Evolutionary conservation across 35 echinoderm and acorn worm species (phyloP), one percentile per base, ranked within the genome.

Genomic region (Chiridota heheva): DNA sequence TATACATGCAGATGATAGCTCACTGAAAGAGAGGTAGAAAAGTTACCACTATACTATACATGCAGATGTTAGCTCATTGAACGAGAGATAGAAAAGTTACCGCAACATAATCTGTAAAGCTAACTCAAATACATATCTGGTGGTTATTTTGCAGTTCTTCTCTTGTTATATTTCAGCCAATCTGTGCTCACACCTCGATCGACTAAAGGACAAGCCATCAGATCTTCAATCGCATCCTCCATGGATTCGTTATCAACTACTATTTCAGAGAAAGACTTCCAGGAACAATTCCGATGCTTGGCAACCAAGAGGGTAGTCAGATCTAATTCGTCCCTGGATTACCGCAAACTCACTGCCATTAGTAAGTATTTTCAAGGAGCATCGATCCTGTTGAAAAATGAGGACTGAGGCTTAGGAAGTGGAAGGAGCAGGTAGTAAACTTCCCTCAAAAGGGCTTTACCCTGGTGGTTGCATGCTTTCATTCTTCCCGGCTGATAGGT

Each of bases 251-350:
- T 85, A n/a, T 65, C 82, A 24, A 96, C 92, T 3, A 96, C 92
- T 8, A 46, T 87, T 10, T 96, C 92, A 25, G 92, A 96, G 66
- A 65, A 71, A 38, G 87, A 96, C 41, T 96, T 90, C 44, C 72
- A 85, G 63, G 55, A 55, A 43, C 76, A 96, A 58, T 84, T 66
- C 71, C 60, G 63, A 34, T 40, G 69, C 44, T 32, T 76, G 44
- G 44, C 92, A 42, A 46, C 60, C 36, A 62, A 75, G 13, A 64
- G 76, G 3, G 77, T 96, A n/a, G 71, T 86, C 36, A 61, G 92
- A 55, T 80, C 81, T 51, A 73, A 41, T 5, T 86, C 87, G 0
- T 69, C 76, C 3, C 76, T 90, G 42, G 92, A 89, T 33, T 96
- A 90, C 58, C 81, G 78, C 34, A 73, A 87, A 31, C 70, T 96